Conservation (phyloP, 2,113 vertebrate species). For the Chloropsis hardwickii region DNA sequence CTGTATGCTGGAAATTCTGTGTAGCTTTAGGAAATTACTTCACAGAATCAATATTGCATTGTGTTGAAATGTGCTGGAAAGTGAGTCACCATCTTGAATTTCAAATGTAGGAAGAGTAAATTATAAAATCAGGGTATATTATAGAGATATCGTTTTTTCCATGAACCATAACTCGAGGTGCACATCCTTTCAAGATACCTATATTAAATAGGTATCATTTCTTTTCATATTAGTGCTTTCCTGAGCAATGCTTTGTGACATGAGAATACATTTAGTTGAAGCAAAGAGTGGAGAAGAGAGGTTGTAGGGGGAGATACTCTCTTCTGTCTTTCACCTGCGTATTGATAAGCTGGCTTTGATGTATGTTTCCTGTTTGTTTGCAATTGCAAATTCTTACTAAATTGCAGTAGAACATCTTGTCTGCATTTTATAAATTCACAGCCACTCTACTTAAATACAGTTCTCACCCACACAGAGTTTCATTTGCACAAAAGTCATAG, state of each 20-base stretch:
- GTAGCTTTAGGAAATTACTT: not conserved
- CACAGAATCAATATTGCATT: not conserved
- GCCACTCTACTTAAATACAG: conserved; percentile 62
- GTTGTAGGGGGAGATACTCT: not conserved
- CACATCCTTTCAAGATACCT: not conserved
- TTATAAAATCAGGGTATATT: not conserved
- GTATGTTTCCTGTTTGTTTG: conserved; percentile 56
- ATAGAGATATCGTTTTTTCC: not conserved
- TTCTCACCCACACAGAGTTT: conserved; percentile 70
- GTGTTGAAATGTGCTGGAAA: not conserved
- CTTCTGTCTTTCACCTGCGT: not conserved
- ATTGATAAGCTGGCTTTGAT: conserved; percentile 17
- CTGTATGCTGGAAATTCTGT: not conserved
- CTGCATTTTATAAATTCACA: conserved; percentile 59
- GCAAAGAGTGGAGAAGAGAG: not conserved
- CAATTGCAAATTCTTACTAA: conserved; percentile 32
- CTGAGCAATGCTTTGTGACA: not conserved
- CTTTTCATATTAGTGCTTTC: not conserved
- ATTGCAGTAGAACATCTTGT: conserved; percentile 63
- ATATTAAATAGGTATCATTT: not conserved
- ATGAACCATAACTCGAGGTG: not conserved
- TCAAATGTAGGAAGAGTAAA: not conserved
- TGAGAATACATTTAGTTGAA: not conserved
- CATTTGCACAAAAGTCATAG: conserved; percentile 69
- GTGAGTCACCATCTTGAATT: not conserved